Conservation (phyloP, 2,888 invertebrate genomes). For the Dynastes grantii region DNA sequence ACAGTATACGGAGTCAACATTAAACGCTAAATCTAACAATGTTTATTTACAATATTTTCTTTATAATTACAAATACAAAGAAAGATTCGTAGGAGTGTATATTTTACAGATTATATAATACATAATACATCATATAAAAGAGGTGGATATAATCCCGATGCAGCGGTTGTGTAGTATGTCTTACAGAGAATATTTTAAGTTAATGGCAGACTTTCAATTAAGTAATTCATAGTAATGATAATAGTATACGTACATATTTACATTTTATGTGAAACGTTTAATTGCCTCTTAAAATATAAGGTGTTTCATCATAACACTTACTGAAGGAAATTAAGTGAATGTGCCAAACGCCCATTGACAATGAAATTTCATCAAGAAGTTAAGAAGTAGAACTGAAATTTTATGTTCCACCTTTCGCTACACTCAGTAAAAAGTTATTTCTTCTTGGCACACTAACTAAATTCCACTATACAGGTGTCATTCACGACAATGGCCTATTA, state of each 20-base stretch:
- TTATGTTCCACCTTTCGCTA: no score
- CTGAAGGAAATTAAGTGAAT: background rate
- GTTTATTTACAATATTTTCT: conserved; percentile 60
- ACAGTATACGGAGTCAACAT: conserved; percentile 64
- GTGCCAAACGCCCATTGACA: no score
- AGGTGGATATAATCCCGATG: conserved; percentile 7
- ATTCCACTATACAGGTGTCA: no score
- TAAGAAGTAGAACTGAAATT: no score
- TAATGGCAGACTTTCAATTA: conserved; percentile 16
- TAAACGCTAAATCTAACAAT: conserved; percentile 63
- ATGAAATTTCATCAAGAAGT: no score
- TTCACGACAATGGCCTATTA: no score
- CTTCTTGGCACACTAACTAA: no score
- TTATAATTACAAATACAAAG: conserved; percentile 45
- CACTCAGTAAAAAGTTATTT: no score
- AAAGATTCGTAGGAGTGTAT: conserved; percentile 25
- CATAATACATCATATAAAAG: conserved; percentile 30
- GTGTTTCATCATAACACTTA: background rate
- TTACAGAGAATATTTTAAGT: conserved; percentile 26
- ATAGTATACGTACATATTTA: conserved; percentile 27
- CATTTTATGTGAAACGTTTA: background rate
- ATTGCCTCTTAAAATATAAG: background rate
- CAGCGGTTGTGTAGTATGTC: conserved; percentile 14
- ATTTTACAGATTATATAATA: conserved; percentile 10
- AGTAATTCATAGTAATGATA: conserved; percentile 1